phyloP scores from a whole-genome alignment of 2,888 invertebrate species.

The Morpho helenor region DNA sequence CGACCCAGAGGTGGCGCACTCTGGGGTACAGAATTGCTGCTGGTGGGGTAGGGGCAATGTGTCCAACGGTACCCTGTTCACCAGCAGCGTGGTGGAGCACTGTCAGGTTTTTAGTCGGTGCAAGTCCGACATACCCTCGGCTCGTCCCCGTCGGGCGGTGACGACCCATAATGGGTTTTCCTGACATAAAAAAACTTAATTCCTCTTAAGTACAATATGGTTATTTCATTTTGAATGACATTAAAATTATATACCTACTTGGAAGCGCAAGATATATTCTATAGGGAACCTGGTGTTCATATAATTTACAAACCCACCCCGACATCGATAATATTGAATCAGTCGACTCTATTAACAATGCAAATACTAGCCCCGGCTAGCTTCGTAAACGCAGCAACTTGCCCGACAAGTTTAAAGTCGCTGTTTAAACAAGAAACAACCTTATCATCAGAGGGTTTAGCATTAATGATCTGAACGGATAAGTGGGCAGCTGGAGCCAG shows the following conservation, averaged over 20 bases:
- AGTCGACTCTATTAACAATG: conserved; percentile 69
- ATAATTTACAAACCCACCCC: conserved; percentile 31
- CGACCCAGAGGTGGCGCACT: too few species aligned
- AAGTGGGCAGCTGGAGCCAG: conserved; percentile 45
- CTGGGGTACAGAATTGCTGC: too few species aligned
- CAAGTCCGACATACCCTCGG: too few species aligned
- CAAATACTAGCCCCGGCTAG: conserved; percentile 59
- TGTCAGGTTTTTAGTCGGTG: too few species aligned
- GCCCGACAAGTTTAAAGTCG: conserved; percentile 28
- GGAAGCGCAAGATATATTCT: neutral
- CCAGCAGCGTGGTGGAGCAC: too few species aligned
- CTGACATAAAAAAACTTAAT: too few species aligned
- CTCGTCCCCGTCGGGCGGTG: too few species aligned
- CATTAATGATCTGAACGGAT: conserved; percentile 20
- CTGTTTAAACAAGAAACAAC: conserved; percentile 17
- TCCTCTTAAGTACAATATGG: too few species aligned
- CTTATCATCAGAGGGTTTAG: conserved; percentile 19
- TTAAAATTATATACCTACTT: neutral
- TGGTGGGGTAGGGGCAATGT: too few species aligned
- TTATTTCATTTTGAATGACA: too few species aligned
- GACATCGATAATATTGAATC: conserved; percentile 65
- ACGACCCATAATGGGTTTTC: too few species aligned
- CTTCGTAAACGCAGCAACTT: conserved; percentile 58
- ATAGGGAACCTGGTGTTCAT: conserved; percentile 19
- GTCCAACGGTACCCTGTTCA: too few species aligned